Base-by-base conservation (phyloP, 1,140 invertebrate species). In the Ceratina calcarata region DNA sequence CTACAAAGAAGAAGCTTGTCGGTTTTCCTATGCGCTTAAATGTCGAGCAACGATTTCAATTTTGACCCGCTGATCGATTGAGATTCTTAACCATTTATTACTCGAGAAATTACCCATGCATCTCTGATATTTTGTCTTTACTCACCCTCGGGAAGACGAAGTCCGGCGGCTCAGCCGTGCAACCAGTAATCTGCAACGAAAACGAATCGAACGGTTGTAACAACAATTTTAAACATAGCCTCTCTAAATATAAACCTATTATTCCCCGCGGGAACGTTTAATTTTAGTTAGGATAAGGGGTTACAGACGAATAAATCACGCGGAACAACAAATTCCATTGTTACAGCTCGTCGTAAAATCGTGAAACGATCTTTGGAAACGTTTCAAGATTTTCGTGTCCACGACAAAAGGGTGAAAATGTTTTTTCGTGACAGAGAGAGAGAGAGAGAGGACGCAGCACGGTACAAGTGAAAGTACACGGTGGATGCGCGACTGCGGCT, bases 401-500 rank as follows among this genome's bases (percentile, higher is more conserved):
- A 8, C 20, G 4, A 15, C 62, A 16, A 67, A 73, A 60, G 71
- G 61, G 62, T 16, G 20, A 57, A 66, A 58, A 45, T 45, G 37
- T 15, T 60, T 20, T 61, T 24, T 27, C 37, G 32, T 1, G 15
- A 8, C 20, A 27, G 71, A 12, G 8, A 51, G 20, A 3, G 12
- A 12, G 2, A 53, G 67, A 18, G 69, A 80, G 72, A 83, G 78
- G 78, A 78, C 37, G n/a, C 24, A 80, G 73, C 70, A 68, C 67
- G 87, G 70, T 22, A 45, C 15, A 71, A 79, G 84, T 86, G 88
- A 90, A 91, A 90, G 89, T 86, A 82, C 78, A 51, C 70, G 80
- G 49, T 77, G 67, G 76, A 83, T 81, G 81, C 78, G 84, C 78
- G 83, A 83, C 79, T 86, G 2, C 80, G 75, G 86, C 78, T 71